These are phyloP conservation scores for Rotaria socialis DNA, from an alignment of 2,888 invertebrate species.

Conservation along the genomic window DNA sequence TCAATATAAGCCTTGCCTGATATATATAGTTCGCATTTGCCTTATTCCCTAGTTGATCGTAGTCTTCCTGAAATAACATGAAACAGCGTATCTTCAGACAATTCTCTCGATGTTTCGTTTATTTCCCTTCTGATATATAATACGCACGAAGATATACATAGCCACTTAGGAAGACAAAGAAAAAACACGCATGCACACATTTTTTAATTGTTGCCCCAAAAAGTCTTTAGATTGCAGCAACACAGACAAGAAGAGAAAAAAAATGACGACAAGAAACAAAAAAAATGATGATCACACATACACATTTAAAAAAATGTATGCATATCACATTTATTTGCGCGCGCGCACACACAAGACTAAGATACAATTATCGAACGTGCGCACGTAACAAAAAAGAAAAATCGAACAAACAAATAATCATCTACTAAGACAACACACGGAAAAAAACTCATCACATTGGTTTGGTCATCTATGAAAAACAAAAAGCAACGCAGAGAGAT, in stretches of 20 bases:
- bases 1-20: background rate
- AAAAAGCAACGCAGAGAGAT: background rate
- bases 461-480: background rate
- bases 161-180: background rate
- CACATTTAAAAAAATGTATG: background rate
- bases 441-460: background rate
- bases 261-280: background rate
- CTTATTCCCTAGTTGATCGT: background rate
- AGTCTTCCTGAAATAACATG: background rate
- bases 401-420: background rate
- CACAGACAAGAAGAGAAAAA: background rate
- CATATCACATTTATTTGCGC: constrained; percentile 2
- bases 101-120: constrained; percentile 10
- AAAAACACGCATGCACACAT: background rate
- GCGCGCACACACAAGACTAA: background rate
- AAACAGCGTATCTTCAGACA: background rate
- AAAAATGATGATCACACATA: background rate
- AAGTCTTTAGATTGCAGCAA: background rate
- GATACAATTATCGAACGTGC: background rate
- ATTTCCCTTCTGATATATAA: background rate
- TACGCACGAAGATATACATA: background rate
- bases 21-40: background rate
- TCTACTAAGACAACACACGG: background rate
- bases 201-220: background rate
- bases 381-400: background rate